Conservation (phyloP, 2,888 invertebrate genomes). For the Conistra vaccinii region DNA sequence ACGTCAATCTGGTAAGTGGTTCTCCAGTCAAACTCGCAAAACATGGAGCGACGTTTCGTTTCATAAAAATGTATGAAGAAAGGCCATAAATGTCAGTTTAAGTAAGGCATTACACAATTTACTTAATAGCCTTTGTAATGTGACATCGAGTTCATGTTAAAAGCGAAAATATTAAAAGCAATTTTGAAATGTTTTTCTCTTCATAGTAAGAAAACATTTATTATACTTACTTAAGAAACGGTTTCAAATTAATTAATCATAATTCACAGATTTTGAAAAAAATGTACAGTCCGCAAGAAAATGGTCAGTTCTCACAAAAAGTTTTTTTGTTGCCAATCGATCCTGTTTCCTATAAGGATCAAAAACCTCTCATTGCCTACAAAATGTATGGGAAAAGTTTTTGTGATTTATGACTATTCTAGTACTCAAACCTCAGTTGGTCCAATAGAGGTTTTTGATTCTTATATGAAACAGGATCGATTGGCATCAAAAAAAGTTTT, state of each 20-base stretch:
- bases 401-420: too few relatives aligned
- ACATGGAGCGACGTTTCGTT: neutral
- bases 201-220: constrained; percentile 14
- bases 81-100: constrained; percentile 15
- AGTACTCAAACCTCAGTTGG: too few relatives aligned
- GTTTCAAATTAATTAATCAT: constrained; percentile 1
- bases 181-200: constrained; percentile 15
- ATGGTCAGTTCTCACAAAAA: too few relatives aligned
- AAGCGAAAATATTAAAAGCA: constrained; percentile 32
- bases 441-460: too few relatives aligned
- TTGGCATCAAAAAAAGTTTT: too few relatives aligned
- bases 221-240: neutral
- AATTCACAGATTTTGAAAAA: too few relatives aligned
- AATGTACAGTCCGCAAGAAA: too few relatives aligned
- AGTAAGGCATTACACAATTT: constrained; percentile 20
- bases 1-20: neutral
- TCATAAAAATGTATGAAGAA: constrained; percentile 9
- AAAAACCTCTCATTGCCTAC: too few relatives aligned
- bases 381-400: too few relatives aligned
- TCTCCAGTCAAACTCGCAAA: neutral
- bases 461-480: too few relatives aligned
- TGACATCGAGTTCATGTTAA: constrained; percentile 1
- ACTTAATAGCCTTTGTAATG: constrained; percentile 27
- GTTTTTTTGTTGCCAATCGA: too few relatives aligned
- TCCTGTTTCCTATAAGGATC: too few relatives aligned